Conservation (phyloP, 53 echinoderm and acorn worm species). For the Paracentrotus lividus region DNA sequence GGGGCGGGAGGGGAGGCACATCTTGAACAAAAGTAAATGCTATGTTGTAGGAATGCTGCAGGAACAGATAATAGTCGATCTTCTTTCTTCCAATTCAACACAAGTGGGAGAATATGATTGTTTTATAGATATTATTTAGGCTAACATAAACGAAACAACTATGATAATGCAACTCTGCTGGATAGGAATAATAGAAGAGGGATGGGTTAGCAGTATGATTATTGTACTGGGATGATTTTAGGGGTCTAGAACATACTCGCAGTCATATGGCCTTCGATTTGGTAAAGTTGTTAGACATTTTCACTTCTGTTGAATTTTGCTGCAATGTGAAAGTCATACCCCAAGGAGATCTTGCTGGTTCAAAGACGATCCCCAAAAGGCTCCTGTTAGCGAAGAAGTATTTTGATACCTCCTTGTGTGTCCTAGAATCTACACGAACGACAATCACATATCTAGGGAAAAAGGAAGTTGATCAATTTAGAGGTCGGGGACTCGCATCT, state of each 20-base stretch:
- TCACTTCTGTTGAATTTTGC: neutral
- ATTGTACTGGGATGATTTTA: neutral
- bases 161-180: neutral
- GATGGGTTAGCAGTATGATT: neutral
- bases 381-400: neutral
- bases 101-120: neutral
- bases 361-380: neutral
- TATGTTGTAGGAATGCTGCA: neutral
- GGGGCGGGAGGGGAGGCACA: neutral
- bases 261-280: neutral
- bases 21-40: constrained; percentile 4
- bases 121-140: neutral
- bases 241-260: neutral
- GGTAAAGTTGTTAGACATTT: neutral
- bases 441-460: neutral
- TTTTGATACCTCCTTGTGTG: neutral
- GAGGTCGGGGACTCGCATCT: neutral
- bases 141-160: neutral
- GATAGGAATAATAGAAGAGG: neutral
- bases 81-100: neutral
- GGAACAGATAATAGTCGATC: neutral
- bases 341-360: neutral
- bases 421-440: neutral
- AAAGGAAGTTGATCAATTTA: constrained; percentile 56
- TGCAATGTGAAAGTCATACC: neutral